Conservation (phyloP, 2,888 invertebrate genomes). For the Hedya salicella region DNA sequence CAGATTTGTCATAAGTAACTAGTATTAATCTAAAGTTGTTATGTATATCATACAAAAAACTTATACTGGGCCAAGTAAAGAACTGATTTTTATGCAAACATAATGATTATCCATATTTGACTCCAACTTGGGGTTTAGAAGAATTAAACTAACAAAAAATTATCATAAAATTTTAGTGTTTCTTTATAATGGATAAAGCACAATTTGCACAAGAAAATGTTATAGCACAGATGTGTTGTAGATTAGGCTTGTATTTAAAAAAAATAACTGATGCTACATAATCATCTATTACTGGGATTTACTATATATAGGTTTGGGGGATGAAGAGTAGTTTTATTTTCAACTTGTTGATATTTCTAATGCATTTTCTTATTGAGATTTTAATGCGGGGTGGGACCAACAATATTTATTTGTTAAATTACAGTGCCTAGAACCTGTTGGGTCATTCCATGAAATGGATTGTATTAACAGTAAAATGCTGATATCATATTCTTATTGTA, state of each 20-base stretch:
- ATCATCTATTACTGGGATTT: conserved; percentile 30
- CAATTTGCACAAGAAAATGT: conserved; percentile 48
- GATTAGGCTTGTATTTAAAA: conserved; percentile 5
- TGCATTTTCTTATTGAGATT: conserved; percentile 50
- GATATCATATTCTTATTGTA: conserved; percentile 51
- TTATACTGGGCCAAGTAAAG: conserved; percentile 52
- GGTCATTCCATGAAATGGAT: conserved; percentile 47
- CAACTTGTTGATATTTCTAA: conserved; percentile 39
- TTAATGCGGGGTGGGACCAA: conserved; percentile 52
- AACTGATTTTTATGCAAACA: conserved; percentile 51
- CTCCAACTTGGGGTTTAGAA: conserved; percentile 32
- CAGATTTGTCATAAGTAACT: conserved; percentile 59
- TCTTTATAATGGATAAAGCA: conserved; percentile 47
- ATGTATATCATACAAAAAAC: conserved; percentile 55
- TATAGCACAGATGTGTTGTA: conserved; percentile 34
- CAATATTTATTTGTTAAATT: conserved; percentile 44
- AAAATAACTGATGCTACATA: conserved; percentile 27
- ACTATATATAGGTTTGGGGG: conserved; percentile 34
- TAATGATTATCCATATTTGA: conserved; percentile 47
- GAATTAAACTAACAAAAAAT: conserved; percentile 17
- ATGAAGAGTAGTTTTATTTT: conserved; percentile 22
- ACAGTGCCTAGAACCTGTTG: conserved; percentile 31
- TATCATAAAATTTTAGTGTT: conserved; percentile 13
- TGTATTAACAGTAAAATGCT: conserved; percentile 48
- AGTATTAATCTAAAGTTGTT: conserved; percentile 54